phyloP scores from a whole-genome alignment of 2,888 invertebrate species.

The Oeneis ivallda region DNA sequence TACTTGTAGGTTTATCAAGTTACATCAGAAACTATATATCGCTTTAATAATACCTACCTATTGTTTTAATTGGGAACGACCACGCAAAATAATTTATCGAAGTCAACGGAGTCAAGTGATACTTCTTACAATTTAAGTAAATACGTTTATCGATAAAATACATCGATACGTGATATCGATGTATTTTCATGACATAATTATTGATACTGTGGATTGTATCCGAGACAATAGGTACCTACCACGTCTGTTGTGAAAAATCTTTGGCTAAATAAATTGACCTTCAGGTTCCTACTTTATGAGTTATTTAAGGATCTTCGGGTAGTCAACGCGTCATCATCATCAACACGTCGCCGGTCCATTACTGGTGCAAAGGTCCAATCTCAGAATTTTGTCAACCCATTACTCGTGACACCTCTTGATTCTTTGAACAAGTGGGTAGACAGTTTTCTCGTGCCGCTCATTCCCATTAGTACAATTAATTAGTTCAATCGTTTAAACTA shows the following conservation, averaged over 20 bases:
- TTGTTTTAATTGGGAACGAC: background rate
- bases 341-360: too few species aligned
- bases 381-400: too few species aligned
- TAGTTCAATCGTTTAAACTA: too few species aligned
- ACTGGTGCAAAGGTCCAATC: too few species aligned
- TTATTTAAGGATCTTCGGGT: too few species aligned
- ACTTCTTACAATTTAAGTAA: background rate
- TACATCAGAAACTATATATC: too few species aligned
- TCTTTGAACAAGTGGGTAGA: too few species aligned
- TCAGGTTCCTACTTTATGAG: background rate
- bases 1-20: background rate
- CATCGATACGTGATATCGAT: too few species aligned
- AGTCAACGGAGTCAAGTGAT: slow-evolving; percentile 27
- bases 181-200: background rate
- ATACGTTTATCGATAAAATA: slow-evolving; percentile 1
- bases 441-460: too few species aligned
- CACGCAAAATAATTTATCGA: slow-evolving; percentile 18
- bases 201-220: background rate
- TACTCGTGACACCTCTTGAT: background rate
- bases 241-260: background rate
- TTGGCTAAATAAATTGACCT: background rate
- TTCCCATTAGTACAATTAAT: too few species aligned
- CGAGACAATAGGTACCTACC: background rate
- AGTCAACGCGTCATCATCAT: too few species aligned
- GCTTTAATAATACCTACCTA: too few species aligned